Evolutionary conservation across 2,113 vertebrate species (phyloP), one percentile per base, ranked within the genome.

Genomic region (Macaca mulatta): DNA sequence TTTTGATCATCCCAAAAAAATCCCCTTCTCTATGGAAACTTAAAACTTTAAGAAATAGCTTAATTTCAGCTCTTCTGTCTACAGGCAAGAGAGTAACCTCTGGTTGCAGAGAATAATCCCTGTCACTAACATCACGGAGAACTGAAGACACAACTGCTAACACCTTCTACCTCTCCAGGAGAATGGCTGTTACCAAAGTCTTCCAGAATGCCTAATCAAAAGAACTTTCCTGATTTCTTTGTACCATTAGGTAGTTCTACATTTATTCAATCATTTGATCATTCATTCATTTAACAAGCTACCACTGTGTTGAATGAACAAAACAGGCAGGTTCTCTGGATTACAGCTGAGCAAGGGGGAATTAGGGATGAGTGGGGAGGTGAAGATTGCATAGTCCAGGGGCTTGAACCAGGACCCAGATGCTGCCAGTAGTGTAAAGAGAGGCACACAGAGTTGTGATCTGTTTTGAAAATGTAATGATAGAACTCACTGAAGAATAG

Each of bases 51-150:
- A 77, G 72, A 93, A 93, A 45, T 75, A 74, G 22, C 72, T 83
- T 72, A 30, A 50, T 91, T 93, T 96, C 38, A 64, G 14, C 55
- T 93, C 57, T 94, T 93, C 32, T 91, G 13, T 52, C 38, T 85
- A 75, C 89, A 30, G 77, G 81, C 13, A 57, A 22, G 86, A 5
- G 16, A 55, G 57, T 78, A 50, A 59, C 27, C 64, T 74, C 45
- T 72, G 38, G 18, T 72, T 18, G 22, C 52, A 75, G 59, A 69
- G 35, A 74, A 57, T 85, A 45, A 70, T 82, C 72, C 48, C 30
- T 7, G 59, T 64, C 17, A 23, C 64, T 82, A 50, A 97, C 11
- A 61, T 77, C 45, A 30, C 0, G 1, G 35, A 8, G 57, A 55
- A 23, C 59, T 86, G 22, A 95, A 81, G 45, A 48, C 22, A 5